Evolutionary conservation across 92 coral and sea anemone genomes (phyloP).

Genomic region (Parazoanthus swiftii): DNA sequence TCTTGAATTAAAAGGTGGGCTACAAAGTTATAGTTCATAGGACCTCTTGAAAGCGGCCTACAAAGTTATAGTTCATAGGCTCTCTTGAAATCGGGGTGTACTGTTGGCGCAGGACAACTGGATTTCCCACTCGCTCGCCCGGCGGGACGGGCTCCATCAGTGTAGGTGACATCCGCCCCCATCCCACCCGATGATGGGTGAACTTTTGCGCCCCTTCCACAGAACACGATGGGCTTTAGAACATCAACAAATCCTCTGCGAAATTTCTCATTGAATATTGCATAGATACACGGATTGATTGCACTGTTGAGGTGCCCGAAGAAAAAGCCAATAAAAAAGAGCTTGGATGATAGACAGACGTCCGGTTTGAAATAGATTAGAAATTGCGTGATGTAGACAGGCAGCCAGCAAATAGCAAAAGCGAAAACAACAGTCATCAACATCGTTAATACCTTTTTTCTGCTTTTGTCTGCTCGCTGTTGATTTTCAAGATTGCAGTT

Average conservation of each 20-base stretch:
- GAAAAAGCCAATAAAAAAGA: constrained; percentile 9
- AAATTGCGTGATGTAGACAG: constrained; percentile 29
- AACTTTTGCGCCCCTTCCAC: background rate
- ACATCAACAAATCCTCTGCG: constrained; percentile 14
- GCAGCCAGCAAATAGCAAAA: constrained; percentile 31
- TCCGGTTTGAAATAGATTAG: background rate
- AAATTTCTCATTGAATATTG: constrained; percentile 21
- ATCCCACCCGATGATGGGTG: constrained; percentile 6
- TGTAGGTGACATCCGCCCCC: constrained; percentile 3
- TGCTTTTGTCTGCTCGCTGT: constrained; percentile 27
- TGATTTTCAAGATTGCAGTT: constrained; percentile 7
- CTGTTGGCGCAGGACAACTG: constrained; percentile 1
- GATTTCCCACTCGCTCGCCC: background rate
- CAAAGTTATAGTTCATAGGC: background rate
- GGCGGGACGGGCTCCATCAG: background rate
- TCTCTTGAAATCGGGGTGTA: background rate
- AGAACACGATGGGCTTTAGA: background rate
- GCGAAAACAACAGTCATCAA: constrained; percentile 18
- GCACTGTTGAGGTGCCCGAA: constrained; percentile 31
- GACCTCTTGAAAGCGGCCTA: background rate
- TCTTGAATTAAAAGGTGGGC: too few relatives aligned
- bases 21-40: background rate
- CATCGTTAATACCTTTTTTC: constrained; percentile 18
- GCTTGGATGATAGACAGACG: background rate
- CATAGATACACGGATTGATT: constrained; percentile 27